Percentiles rank a stretch among this genome's conserved stretches.
Evolutionary conservation across 2,113 vertebrate species (phyloP).

Genomic region (Marmota monax): DNA sequence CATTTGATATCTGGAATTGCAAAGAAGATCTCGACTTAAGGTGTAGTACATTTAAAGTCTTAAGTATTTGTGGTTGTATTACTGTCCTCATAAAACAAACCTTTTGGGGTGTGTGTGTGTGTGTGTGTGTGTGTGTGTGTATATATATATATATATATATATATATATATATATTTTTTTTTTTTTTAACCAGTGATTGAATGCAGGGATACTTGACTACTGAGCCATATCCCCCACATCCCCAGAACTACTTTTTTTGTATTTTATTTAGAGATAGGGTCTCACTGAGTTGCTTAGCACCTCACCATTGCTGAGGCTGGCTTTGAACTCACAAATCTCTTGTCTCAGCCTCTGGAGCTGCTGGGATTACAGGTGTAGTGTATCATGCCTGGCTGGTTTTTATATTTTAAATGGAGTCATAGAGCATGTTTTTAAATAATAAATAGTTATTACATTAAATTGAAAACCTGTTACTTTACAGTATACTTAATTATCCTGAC

Average conservation of each 20-base stretch:
- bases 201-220: too few relatives aligned
- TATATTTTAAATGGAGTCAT: slow-evolving; percentile 73
- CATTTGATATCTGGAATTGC: slow-evolving; percentile 73
- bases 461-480: slow-evolving; percentile 65
- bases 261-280: too few relatives aligned
- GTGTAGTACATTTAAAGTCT: slow-evolving; percentile 76
- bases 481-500: slow-evolving; percentile 65
- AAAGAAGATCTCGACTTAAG: slow-evolving; percentile 80
- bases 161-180: too few relatives aligned
- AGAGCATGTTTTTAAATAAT: slow-evolving; percentile 60
- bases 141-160: too few relatives aligned
- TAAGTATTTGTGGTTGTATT: slow-evolving; percentile 78
- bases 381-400: slow-evolving; percentile 46
- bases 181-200: not conserved
- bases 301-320: too few relatives aligned
- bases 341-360: too few relatives aligned
- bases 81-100: slow-evolving; percentile 75
- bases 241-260: too few relatives aligned
- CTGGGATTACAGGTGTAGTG: too few relatives aligned
- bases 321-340: too few relatives aligned
- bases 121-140: too few relatives aligned
- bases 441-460: slow-evolving; percentile 65
- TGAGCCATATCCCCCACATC: too few relatives aligned
- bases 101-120: slow-evolving; percentile 28
- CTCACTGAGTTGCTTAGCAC: too few relatives aligned